Evolutionary conservation across 92 coral and sea anemone genomes (phyloP), one percentile per base, ranked within the genome.

Genomic region (Epizoanthus scotinus): DNA sequence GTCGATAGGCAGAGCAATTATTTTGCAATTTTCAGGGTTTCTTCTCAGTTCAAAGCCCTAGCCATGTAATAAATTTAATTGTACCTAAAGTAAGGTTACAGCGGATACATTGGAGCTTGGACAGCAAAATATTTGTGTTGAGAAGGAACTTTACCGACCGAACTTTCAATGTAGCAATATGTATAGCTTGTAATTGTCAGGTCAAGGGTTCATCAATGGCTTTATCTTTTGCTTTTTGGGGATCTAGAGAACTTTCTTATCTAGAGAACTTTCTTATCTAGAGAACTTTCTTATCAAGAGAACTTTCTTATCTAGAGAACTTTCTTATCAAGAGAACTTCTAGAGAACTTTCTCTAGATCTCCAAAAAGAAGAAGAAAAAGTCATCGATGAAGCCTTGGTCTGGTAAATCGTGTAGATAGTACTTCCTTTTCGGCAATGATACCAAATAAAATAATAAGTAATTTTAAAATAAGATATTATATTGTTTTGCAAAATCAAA

Each of bases 161-260:
- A 73, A 26, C 3, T 56, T 18, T 29, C 10, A 56, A 73, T 28
- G 31, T 21, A n/a, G 36, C 66, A 40, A 60, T 10, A 18, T 73
- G 65, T 73, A 73, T 60, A 73, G 79, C 21, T 73, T 56, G 53
- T 56, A 55, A 57, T 31, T 73, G 79, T 56, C n/a, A n/a, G n/a
- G n/a, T n/a, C n/a, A n/a, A n/a, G n/a, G n/a, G n/a, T n/a, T n/a
- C n/a, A n/a, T n/a, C n/a, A n/a, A n/a, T n/a, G n/a, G n/a, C n/a
- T n/a, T n/a, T n/a, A n/a, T n/a, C n/a, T n/a, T n/a, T n/a, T n/a
- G n/a, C n/a, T n/a, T n/a, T n/a, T n/a, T n/a, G n/a, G n/a, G n/a
- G n/a, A n/a, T n/a, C n/a, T n/a, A n/a, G n/a, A n/a, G n/a, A n/a
- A n/a, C n/a, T n/a, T n/a, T n/a, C n/a, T n/a, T n/a, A n/a, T n/a